Evolutionary conservation across 2,888 invertebrate genomes (phyloP).

Genomic region (Meliscaeva auricollis): DNA sequence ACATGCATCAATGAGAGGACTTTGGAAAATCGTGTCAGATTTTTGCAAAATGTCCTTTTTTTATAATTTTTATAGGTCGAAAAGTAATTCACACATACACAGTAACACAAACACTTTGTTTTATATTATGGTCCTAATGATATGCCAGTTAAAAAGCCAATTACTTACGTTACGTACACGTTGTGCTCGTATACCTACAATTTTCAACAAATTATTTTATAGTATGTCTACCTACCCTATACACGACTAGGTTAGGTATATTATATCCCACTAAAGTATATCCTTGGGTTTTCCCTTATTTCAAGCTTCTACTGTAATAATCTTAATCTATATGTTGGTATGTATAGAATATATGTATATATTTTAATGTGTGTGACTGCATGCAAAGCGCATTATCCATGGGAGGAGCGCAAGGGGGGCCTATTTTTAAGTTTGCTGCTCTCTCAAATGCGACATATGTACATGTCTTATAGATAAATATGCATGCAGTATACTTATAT

Average conservation of each 20-base stretch:
- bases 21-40: constrained; percentile 22
- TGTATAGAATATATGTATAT: not conserved
- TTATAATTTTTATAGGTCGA: constrained; percentile 9
- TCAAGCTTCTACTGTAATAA: constrained; percentile 63
- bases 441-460: constrained; percentile 39
- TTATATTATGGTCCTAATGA: constrained; percentile 9
- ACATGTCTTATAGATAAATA: constrained; percentile 10
- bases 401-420: constrained; percentile 63
- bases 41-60: constrained; percentile 21
- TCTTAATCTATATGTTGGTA: constrained; percentile 47
- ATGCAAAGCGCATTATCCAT: constrained; percentile 72
- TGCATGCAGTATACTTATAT: constrained; percentile 4
- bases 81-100: not conserved
- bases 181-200: not conserved
- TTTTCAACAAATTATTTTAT: constrained; percentile 33
- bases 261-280: constrained; percentile 4
- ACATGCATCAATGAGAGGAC: constrained; percentile 5
- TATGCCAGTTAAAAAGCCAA: constrained; percentile 35
- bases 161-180: not conserved
- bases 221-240: not conserved
- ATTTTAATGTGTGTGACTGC: constrained; percentile 53
- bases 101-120: not conserved
- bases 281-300: constrained; percentile 45
- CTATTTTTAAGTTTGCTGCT: constrained; percentile 71
- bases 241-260: not conserved